These are phyloP conservation scores for Matsumurasca onukii DNA, from an alignment of 1,140 invertebrate genomes.

Conservation along the genomic window DNA sequence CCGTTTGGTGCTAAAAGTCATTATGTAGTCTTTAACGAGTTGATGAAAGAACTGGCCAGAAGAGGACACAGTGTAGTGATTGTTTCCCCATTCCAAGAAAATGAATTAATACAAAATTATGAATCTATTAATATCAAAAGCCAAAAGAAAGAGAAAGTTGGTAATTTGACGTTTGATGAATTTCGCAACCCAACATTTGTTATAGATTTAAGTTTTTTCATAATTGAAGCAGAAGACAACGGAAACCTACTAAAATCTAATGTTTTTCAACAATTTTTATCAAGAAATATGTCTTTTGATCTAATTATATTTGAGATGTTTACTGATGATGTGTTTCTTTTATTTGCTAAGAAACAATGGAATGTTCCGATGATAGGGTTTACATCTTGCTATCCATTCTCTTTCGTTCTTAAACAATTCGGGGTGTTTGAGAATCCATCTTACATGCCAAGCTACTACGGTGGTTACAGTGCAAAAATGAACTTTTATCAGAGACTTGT, in stretches of 20 bases:
- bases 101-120: slow-evolving; percentile 27
- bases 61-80: slow-evolving; percentile 61
- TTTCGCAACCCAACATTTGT: not conserved
- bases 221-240: not conserved
- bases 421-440: not conserved
- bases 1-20: slow-evolving; percentile 44
- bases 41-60: slow-evolving; percentile 50
- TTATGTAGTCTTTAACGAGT: slow-evolving; percentile 41
- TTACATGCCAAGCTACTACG: not conserved
- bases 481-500: not conserved
- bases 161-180: not conserved
- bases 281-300: not conserved
- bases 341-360: not conserved
- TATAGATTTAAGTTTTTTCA: not conserved
- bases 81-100: slow-evolving; percentile 49
- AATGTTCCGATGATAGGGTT: not conserved
- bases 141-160: not conserved
- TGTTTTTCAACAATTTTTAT: not conserved
- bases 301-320: not conserved
- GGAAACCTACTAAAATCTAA: not conserved
- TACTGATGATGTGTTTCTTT: not conserved
- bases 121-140: not conserved
- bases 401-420: not conserved
- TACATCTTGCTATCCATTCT: not conserved
- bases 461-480: not conserved